These are phyloP conservation scores for Aplodontia rufa DNA, from an alignment of 2,113 vertebrate genomes.

Conservation along the genomic window DNA sequence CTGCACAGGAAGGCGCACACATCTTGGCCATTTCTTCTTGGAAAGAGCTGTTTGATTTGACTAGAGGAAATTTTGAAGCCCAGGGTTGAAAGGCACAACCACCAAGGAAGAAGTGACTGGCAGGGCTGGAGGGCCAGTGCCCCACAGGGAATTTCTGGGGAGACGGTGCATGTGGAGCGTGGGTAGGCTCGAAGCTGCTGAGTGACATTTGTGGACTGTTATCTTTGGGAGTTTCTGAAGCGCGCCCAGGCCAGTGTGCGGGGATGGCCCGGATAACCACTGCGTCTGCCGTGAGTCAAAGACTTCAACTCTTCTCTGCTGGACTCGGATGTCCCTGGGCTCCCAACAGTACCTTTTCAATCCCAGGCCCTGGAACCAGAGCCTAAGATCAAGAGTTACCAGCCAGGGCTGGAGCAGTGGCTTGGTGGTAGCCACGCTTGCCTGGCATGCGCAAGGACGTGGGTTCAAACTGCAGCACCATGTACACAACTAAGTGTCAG, in stretches of 20 bases:
- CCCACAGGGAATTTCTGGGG: slow-evolving; percentile 39
- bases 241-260: rapidly evolving
- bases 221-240: slow-evolving; percentile 24
- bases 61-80: slow-evolving; percentile 35
- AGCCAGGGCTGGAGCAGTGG: no score
- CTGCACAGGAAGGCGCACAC: slow-evolving; percentile 11
- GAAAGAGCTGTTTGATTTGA: slow-evolving; percentile 50
- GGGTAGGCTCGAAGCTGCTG: neutral
- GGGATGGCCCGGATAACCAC: neutral
- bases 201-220: neutral
- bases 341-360: neutral
- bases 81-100: neutral
- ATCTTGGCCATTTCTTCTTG: slow-evolving; percentile 54
- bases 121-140: neutral
- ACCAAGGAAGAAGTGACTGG: neutral
- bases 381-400: neutral
- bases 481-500: no score
- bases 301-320: rapidly evolving
- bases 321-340: rapidly evolving
- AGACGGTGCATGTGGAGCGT: rapidly evolving
- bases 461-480: no score
- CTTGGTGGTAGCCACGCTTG: no score
- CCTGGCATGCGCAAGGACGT: no score
- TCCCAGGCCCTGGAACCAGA: neutral
- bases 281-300: rapidly evolving